Evolutionary conservation across 2,113 vertebrate species (phyloP).

Genomic region (Eulemur macaco): DNA sequence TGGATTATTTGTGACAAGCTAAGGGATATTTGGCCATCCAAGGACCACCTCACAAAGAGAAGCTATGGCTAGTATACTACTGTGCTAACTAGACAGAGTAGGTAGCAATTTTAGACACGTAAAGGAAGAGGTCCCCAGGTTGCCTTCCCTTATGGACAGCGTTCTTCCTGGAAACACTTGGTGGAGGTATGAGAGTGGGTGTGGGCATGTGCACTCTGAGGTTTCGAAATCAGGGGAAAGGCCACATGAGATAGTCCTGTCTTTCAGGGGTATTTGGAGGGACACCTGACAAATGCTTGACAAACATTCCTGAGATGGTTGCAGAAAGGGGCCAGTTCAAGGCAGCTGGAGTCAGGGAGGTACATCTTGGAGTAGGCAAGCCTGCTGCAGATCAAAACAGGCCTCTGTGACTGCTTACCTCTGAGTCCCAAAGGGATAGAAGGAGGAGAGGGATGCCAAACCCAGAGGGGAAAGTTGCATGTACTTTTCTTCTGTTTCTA

Average conservation of each 20-base stretch:
- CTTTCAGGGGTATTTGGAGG: not conserved
- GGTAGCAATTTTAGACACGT: not conserved
- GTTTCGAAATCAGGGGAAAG: conserved; percentile 52
- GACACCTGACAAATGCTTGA: not conserved
- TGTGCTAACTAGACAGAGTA: not conserved
- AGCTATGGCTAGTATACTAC: not conserved
- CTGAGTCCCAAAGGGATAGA: not conserved
- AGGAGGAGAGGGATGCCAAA: not conserved
- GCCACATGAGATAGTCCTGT: not conserved
- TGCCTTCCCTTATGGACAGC: not conserved
- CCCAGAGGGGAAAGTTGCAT: not conserved
- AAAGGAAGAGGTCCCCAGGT: not conserved
- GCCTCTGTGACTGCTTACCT: not conserved
- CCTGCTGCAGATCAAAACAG: not conserved
- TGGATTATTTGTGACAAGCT: not conserved
- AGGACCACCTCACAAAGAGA: not conserved
- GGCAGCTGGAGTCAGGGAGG: not conserved
- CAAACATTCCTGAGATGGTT: conserved; percentile 14
- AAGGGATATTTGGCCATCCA: not conserved
- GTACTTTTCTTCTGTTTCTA: not conserved
- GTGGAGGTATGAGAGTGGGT: conserved; percentile 27
- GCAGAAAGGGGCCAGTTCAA: not conserved
- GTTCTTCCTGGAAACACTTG: conserved; percentile 51
- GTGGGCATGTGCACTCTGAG: not conserved
- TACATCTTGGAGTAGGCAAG: not conserved